Evolutionary conservation across 2,888 invertebrate species (phyloP).

Genomic region (Psylliodes chrysocephalus): DNA sequence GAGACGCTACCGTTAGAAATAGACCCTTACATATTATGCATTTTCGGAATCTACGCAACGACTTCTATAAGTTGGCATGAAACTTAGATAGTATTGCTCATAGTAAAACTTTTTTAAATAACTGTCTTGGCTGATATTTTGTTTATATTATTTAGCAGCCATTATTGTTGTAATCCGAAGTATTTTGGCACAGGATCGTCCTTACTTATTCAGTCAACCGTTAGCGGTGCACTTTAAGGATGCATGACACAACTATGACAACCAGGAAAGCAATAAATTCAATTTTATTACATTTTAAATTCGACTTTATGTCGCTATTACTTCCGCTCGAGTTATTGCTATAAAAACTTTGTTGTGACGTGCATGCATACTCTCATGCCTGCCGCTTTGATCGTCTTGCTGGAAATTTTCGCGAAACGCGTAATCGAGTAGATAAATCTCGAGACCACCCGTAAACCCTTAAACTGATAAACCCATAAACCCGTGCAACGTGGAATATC

Average conservation of each 20-base stretch:
- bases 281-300: conserved; percentile 9
- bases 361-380: not conserved
- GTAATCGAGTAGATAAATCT: not conserved
- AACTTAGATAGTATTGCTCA: no score
- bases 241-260: conserved; percentile 5
- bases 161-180: no score
- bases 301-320: conserved; percentile 7
- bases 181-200: no score
- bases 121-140: no score
- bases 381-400: not conserved
- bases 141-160: no score
- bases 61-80: no score
- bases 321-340: not conserved
- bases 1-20: no score
- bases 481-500: not conserved
- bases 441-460: not conserved
- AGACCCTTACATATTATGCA: no score
- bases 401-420: not conserved
- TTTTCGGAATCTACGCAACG: no score
- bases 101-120: no score
- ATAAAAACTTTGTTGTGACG: conserved; percentile 3
- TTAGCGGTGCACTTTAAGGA: not conserved
- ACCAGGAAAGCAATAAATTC: not conserved
- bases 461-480: no score
- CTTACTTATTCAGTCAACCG: no score